phyloP scores from a whole-genome alignment of 2,797 vertebrate species.

The Salmo trutta region DNA sequence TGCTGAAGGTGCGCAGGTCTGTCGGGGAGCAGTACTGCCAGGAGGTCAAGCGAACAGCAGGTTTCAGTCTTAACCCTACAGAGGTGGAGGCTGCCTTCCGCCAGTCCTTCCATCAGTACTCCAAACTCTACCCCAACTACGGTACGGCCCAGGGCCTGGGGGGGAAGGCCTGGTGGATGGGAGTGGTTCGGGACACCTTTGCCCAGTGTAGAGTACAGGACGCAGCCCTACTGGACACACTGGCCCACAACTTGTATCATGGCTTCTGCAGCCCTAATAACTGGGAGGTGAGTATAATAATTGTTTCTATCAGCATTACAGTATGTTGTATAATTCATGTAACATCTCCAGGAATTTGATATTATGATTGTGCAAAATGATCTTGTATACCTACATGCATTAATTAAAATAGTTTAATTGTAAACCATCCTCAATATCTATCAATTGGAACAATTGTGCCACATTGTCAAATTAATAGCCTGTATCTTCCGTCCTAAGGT shows the following conservation, averaged over 20 bases:
- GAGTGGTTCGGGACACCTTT: constrained; percentile 83
- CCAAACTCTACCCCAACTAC: constrained; percentile 84
- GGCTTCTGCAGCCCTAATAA: constrained; percentile 78
- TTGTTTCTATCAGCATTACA: too few relatives aligned
- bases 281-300: constrained; percentile 82
- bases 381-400: too few relatives aligned
- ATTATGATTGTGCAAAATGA: too few relatives aligned
- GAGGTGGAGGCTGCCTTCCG: constrained; percentile 76
- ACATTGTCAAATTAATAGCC: too few relatives aligned
- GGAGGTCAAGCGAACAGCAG: constrained; percentile 76
- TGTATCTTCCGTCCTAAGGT: too few relatives aligned
- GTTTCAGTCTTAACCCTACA: constrained; percentile 71
- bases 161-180: constrained; percentile 86
- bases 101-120: constrained; percentile 70
- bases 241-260: constrained; percentile 82
- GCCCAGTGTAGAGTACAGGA: constrained; percentile 69
- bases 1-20: constrained; percentile 83
- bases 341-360: too few relatives aligned
- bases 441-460: too few relatives aligned
- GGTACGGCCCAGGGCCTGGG: constrained; percentile 79
- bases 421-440: too few relatives aligned
- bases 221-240: constrained; percentile 52
- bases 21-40: constrained; percentile 85
- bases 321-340: too few relatives aligned
- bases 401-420: too few relatives aligned